These are phyloP conservation scores for Calidris pygmaea DNA, from an alignment of 2,113 vertebrate species.

Conservation along the genomic window DNA sequence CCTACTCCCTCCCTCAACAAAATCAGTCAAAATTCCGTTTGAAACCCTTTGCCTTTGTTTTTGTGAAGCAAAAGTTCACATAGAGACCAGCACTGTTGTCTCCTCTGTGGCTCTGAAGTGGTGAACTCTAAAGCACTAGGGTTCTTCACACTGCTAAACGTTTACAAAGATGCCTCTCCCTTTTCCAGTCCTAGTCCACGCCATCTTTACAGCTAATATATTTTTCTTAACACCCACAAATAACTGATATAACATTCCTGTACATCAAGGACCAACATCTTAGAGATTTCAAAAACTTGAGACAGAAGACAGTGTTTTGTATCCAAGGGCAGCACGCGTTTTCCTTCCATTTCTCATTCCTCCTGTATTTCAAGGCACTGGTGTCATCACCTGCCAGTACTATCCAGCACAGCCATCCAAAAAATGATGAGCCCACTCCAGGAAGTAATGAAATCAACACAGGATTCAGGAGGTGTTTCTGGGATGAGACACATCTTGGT, in stretches of 20 bases:
- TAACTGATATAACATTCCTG: neutral
- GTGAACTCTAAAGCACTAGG: neutral
- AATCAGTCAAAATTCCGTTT: neutral
- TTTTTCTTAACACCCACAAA: neutral
- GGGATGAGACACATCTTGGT: neutral
- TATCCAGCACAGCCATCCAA: neutral
- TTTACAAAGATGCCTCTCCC: neutral
- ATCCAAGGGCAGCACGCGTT: neutral
- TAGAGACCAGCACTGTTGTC: neutral
- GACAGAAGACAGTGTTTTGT: neutral
- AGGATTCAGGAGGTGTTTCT: neutral
- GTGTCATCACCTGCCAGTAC: neutral
- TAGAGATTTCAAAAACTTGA: neutral
- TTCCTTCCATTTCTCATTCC: neutral
- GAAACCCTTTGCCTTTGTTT: neutral
- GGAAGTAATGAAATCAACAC: neutral
- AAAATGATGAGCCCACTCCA: neutral
- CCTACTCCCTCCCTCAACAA: neutral
- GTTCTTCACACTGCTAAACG: accelerated
- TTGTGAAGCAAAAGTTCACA: neutral
- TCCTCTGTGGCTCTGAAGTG: neutral
- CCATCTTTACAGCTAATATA: neutral
- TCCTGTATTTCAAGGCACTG: neutral
- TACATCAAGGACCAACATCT: neutral
- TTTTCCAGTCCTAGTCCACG: neutral